Conservation (phyloP, 2,113 vertebrate species). For the human (Homo sapiens) region DNA sequence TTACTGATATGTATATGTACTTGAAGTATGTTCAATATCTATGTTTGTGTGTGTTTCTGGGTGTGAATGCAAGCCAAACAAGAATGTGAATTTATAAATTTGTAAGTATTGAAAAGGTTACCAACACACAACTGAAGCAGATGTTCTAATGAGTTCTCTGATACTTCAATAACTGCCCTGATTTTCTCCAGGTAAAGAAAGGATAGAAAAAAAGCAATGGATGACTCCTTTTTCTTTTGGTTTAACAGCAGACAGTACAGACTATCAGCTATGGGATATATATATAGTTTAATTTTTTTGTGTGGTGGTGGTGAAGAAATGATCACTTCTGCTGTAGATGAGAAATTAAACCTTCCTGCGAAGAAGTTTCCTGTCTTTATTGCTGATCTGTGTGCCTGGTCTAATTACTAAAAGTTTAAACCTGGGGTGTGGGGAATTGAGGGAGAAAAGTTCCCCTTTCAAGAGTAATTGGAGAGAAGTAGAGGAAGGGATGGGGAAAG, state of each 20-base stretch:
- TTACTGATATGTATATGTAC: slow-evolving; percentile 78
- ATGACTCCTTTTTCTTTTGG: slow-evolving; percentile 68
- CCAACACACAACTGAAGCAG: slow-evolving; percentile 79
- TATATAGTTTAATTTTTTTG: not conserved
- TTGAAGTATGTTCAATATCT: slow-evolving; percentile 45
- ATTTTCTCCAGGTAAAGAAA: slow-evolving; percentile 60
- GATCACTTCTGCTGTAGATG: not conserved
- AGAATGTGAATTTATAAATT: slow-evolving; percentile 77
- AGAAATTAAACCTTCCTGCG: not conserved
- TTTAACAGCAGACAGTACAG: slow-evolving; percentile 66
- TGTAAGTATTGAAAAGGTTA: slow-evolving; percentile 78
- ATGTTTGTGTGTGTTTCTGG: slow-evolving; percentile 67
- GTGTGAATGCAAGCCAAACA: slow-evolving; percentile 70
- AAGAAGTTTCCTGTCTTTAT: slow-evolving; percentile 64
- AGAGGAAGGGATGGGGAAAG: not conserved
- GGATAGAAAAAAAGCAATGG: not conserved
- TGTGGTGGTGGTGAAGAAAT: slow-evolving; percentile 44
- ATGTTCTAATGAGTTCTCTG: slow-evolving; percentile 80
- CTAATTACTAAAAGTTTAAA: slow-evolving; percentile 12
- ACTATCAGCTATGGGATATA: not conserved
- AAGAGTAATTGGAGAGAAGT: slow-evolving; percentile 45
- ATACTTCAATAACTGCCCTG: slow-evolving; percentile 61
- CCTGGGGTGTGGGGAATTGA: not conserved
- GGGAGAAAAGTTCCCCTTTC: slow-evolving; percentile 25
- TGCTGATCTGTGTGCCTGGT: slow-evolving; percentile 34